These are phyloP conservation scores for Helicoverpa assulta DNA, from an alignment of 2,888 invertebrate genomes.

Conservation along the genomic window DNA sequence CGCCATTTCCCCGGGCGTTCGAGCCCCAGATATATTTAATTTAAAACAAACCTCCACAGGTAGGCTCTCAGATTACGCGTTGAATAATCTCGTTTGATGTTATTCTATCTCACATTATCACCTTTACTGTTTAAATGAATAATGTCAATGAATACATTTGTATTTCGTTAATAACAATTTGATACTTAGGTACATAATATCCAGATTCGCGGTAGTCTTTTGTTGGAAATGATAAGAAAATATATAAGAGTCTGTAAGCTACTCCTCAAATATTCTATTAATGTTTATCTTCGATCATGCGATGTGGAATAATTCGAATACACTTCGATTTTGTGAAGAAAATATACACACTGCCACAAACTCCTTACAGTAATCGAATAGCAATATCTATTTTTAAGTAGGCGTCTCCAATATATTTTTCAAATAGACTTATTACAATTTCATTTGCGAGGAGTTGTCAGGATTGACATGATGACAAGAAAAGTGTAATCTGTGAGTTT, in stretches of 20 bases:
- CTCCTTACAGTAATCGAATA: slow-evolving; percentile 39
- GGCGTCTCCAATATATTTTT: slow-evolving; percentile 34
- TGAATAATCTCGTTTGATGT: slow-evolving; percentile 41
- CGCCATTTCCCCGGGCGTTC: slow-evolving; percentile 51
- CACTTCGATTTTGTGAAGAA: slow-evolving; percentile 2
- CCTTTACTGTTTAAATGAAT: slow-evolving; percentile 15
- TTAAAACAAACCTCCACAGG: slow-evolving; percentile 52
- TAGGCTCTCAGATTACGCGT: slow-evolving; percentile 44
- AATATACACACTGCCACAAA: slow-evolving; percentile 4
- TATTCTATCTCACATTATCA: slow-evolving; percentile 17
- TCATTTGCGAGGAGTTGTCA: background rate
- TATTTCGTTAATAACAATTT: slow-evolving; percentile 22
- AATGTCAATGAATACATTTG: slow-evolving; percentile 13
- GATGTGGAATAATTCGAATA: slow-evolving; percentile 8
- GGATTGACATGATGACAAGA: too few relatives aligned
- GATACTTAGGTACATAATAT: slow-evolving; percentile 13
- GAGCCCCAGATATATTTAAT: slow-evolving; percentile 67
- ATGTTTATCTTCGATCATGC: slow-evolving; percentile 17
- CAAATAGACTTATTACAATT: background rate
- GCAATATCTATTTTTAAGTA: slow-evolving; percentile 44
- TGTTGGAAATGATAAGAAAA: slow-evolving; percentile 26
- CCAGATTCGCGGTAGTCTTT: slow-evolving; percentile 8
- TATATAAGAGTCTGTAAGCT: background rate
- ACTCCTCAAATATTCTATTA: background rate
- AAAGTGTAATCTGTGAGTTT: too few relatives aligned